Conservation (phyloP, 2,797 vertebrate species). For the Moxostoma hubbsi region DNA sequence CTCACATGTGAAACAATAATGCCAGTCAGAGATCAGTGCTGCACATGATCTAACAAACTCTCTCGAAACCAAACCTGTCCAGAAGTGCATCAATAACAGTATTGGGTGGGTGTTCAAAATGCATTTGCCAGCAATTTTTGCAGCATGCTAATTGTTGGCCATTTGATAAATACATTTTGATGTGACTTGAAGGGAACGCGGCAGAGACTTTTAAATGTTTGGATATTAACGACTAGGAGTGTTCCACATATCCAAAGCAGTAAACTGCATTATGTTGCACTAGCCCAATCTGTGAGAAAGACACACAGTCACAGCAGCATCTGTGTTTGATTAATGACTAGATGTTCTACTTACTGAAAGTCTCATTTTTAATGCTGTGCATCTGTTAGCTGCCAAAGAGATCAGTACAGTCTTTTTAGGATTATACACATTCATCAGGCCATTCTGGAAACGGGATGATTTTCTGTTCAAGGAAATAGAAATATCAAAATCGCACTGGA, state of each 20-base stretch:
- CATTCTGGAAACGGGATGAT: conserved; percentile 21
- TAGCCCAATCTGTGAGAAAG: conserved; percentile 41
- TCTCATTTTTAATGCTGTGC: conserved; percentile 62
- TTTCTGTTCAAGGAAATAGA: conserved; percentile 21
- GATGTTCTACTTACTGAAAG: conserved; percentile 62
- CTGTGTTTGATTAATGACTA: conserved; percentile 65
- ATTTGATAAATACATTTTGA: no score
- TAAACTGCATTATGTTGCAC: conserved; percentile 1
- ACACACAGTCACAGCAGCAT: conserved; percentile 54
- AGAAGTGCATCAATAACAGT: neutral
- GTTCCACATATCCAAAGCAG: conserved; percentile 6
- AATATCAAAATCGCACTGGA: conserved; percentile 19
- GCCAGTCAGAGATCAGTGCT: conserved; percentile 31
- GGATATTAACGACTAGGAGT: conserved; percentile 25
- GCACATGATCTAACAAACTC: conserved; percentile 11
- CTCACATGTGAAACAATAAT: conserved; percentile 52
- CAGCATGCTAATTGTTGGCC: no score
- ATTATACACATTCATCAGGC: conserved; percentile 54
- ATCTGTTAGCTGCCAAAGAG: conserved; percentile 60
- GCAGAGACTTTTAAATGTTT: conserved; percentile 43
- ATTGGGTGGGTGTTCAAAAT: no score
- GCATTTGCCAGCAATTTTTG: no score
- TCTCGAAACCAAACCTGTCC: neutral
- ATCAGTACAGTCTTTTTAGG: conserved; percentile 53
- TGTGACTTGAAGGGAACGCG: no score